Conservation (phyloP, 2,888 invertebrate genomes). For the Cataglyphis rosenhaueri region DNA sequence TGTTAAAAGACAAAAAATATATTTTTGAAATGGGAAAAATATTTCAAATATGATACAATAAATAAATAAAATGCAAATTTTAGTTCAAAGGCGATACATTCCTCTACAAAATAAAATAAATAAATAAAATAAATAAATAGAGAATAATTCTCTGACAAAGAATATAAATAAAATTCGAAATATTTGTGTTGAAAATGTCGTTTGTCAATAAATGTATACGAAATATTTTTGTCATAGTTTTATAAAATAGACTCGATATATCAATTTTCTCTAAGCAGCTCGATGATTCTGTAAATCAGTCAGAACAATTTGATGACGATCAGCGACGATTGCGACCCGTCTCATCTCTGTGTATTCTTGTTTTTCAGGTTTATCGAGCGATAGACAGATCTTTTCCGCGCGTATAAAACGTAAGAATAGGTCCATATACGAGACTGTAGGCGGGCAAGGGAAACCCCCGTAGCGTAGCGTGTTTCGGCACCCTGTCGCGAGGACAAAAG, state of each 20-base stretch:
- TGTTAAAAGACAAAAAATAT: not conserved
- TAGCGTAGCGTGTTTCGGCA: conserved; percentile 65
- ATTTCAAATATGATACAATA: conserved; percentile 11
- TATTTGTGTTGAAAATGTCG: not conserved
- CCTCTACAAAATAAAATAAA: not conserved
- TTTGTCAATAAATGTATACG: not conserved
- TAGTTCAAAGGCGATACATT: not conserved
- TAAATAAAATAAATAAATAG: not conserved
- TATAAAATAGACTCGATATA: not conserved
- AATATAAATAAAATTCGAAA: conserved; percentile 1
- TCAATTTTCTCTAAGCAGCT: not conserved
- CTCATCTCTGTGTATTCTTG: not conserved
- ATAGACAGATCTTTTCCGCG: not conserved
- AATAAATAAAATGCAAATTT: conserved; percentile 1
- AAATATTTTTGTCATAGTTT: not conserved
- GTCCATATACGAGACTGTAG: conserved; percentile 31
- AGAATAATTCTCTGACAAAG: not conserved
- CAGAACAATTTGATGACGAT: not conserved
- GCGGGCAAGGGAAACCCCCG: conserved; percentile 54
- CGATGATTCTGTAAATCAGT: not conserved
- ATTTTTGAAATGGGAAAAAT: conserved; percentile 12
- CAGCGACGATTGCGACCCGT: not conserved
- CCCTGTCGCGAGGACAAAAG: conserved; percentile 75
- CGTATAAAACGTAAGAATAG: not conserved
- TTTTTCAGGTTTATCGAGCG: not conserved